Conservation (phyloP, 2,888 invertebrate genomes). For the Heliothis peltigera region DNA sequence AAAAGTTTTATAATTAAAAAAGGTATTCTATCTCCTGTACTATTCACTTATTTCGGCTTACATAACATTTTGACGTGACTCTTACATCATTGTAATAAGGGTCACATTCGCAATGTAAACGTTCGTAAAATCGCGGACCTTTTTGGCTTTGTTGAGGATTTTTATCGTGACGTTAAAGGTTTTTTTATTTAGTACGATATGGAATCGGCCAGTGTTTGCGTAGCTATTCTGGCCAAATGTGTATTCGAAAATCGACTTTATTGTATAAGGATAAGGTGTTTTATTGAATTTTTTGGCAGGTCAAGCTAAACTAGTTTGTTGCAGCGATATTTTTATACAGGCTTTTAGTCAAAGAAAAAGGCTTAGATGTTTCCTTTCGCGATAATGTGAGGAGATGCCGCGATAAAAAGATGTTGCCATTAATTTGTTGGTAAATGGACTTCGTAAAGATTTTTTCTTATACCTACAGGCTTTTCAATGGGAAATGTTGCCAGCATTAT, state of each 20-base stretch:
- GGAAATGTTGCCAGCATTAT: neutral
- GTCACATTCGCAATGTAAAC: constrained; percentile 63
- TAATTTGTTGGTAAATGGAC: constrained; percentile 59
- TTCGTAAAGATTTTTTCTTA: constrained; percentile 43
- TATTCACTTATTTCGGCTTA: constrained; percentile 60
- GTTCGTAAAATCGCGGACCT: constrained; percentile 63
- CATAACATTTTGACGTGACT: constrained; percentile 56
- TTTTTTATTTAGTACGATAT: constrained; percentile 76
- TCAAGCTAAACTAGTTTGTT: constrained; percentile 48
- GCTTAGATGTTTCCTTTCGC: constrained; percentile 68
- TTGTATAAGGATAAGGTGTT: fast-evolving
- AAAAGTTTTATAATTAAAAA: constrained; percentile 22
- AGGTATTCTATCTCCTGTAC: constrained; percentile 35
- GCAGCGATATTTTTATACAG: constrained; percentile 65
- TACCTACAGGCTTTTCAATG: constrained; percentile 21
- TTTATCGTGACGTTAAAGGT: constrained; percentile 78
- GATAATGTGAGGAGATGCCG: constrained; percentile 62
- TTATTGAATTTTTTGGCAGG: constrained; percentile 33
- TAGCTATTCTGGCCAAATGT: constrained; percentile 21
- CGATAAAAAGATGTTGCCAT: constrained; percentile 53
- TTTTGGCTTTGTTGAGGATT: constrained; percentile 77
- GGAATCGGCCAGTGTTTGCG: constrained; percentile 48
- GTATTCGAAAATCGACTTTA: constrained; percentile 38
- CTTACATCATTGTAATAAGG: constrained; percentile 64
- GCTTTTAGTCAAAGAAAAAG: constrained; percentile 70